Percentiles rank a stretch among this genome's conserved stretches.
Evolutionary conservation across 2,888 invertebrate species (phyloP).

Genomic region (Thalpophila matura): DNA sequence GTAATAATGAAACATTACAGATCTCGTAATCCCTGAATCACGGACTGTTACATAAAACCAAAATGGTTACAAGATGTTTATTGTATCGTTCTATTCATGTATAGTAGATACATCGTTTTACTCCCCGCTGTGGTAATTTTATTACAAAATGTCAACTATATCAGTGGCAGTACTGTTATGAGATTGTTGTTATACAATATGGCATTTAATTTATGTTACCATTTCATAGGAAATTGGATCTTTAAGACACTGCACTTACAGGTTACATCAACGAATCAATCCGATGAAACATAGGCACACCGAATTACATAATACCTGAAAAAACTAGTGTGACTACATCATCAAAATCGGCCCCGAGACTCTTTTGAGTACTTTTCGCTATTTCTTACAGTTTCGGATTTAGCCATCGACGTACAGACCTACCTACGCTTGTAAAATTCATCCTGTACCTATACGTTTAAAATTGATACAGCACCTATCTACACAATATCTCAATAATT

Average conservation of each 20-base stretch:
- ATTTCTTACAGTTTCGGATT: too few species aligned
- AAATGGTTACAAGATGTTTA: conserved; percentile 7
- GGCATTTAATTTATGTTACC: conserved; percentile 35
- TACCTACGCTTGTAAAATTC: too few species aligned
- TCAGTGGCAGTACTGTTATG: conserved; percentile 27
- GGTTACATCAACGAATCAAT: not conserved
- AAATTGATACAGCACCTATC: too few species aligned
- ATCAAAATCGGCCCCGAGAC: too few species aligned
- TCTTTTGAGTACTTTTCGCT: too few species aligned
- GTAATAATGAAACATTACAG: conserved; percentile 20
- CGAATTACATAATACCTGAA: not conserved
- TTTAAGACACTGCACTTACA: not conserved
- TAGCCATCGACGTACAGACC: too few species aligned
- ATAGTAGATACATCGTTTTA: conserved; percentile 19
- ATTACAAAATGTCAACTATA: conserved; percentile 48
- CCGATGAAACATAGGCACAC: not conserved
- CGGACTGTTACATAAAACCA: conserved; percentile 40
- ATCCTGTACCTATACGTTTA: too few species aligned
- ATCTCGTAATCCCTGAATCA: conserved; percentile 16
- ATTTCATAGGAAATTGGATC: conserved; percentile 6
- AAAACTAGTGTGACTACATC: too few species aligned
- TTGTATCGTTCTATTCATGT: too few species aligned
- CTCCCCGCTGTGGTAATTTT: conserved; percentile 54
- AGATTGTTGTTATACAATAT: conserved; percentile 51
- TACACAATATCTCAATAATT: too few species aligned